Conservation (phyloP, 2,888 invertebrate species). For the Fissipunctia ypsillon region DNA sequence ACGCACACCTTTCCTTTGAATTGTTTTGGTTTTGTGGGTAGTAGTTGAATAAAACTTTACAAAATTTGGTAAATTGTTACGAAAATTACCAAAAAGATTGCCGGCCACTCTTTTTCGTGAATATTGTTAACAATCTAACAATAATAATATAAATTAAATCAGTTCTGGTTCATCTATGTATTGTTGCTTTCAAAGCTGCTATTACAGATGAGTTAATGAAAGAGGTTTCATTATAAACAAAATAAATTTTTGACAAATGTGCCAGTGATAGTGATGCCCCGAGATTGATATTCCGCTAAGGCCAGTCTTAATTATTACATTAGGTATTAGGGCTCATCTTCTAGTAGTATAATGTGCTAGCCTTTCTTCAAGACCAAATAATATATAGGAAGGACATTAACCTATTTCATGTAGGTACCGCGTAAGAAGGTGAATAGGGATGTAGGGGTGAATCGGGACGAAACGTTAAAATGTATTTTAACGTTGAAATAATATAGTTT, state of each 20-base stretch:
- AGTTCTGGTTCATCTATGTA: neutral
- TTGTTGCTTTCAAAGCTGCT: neutral
- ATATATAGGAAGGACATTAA: neutral
- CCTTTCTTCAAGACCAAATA: neutral
- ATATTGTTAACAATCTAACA: neutral
- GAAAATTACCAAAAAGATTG: slow-evolving; percentile 9
- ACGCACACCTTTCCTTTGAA: slow-evolving; percentile 46
- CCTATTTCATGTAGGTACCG: no score
- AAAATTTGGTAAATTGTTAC: slow-evolving; percentile 23
- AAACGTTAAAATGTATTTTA: no score
- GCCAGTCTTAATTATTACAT: neutral
- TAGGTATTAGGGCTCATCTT: neutral
- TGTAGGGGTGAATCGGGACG: no score
- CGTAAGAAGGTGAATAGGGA: no score
- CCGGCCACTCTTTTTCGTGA: neutral
- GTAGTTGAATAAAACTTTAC: slow-evolving; percentile 35
- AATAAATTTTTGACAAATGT: neutral
- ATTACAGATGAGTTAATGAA: neutral
- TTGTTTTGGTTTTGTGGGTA: slow-evolving; percentile 28
- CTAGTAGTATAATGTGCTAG: neutral
- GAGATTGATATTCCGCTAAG: neutral
- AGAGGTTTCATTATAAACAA: neutral
- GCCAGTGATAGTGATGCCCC: neutral
- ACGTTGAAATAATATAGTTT: no score
- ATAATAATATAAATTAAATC: no score